Evolutionary conservation across 2,113 vertebrate genomes (phyloP).

Genomic region (Globicephala melas): DNA sequence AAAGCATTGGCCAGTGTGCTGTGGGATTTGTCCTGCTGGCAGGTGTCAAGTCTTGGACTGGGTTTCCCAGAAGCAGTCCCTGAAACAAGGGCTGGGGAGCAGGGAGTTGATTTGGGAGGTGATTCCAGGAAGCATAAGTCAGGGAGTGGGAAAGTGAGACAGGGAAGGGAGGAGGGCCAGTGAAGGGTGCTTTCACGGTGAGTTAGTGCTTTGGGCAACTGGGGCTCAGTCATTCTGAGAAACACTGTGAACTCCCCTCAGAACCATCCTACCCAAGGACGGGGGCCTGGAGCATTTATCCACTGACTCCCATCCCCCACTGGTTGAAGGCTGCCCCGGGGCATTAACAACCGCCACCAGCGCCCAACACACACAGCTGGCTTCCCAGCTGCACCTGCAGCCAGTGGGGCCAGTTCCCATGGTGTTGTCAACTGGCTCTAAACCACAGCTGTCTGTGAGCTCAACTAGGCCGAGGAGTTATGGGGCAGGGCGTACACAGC

Average conservation of each 20-base stretch:
- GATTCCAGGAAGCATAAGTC: not conserved
- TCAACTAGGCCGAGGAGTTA: not conserved
- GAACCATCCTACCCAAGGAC: not conserved
- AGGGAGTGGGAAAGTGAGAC: not conserved
- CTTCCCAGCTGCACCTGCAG: too few species aligned
- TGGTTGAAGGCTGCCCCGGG: not conserved
- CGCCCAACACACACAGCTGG: not conserved
- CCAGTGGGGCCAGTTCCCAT: too few species aligned
- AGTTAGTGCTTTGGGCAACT: not conserved
- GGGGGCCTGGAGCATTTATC: not conserved
- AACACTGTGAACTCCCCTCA: not conserved
- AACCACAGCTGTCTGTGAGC: not conserved
- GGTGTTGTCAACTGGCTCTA: not conserved
- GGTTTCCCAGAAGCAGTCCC: not conserved
- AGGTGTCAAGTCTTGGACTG: not conserved
- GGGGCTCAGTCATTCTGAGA: not conserved
- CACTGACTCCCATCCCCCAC: not conserved
- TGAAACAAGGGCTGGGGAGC: not conserved
- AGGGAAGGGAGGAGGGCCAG: not conserved
- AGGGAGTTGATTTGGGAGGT: not conserved
- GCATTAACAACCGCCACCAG: too few species aligned
- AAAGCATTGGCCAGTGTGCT: rapidly evolving
- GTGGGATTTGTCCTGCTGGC: not conserved
- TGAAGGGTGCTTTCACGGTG: not conserved
- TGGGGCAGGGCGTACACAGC: not conserved